Conservation (phyloP, 2,888 invertebrate genomes). For the Nomada goodeniana region DNA sequence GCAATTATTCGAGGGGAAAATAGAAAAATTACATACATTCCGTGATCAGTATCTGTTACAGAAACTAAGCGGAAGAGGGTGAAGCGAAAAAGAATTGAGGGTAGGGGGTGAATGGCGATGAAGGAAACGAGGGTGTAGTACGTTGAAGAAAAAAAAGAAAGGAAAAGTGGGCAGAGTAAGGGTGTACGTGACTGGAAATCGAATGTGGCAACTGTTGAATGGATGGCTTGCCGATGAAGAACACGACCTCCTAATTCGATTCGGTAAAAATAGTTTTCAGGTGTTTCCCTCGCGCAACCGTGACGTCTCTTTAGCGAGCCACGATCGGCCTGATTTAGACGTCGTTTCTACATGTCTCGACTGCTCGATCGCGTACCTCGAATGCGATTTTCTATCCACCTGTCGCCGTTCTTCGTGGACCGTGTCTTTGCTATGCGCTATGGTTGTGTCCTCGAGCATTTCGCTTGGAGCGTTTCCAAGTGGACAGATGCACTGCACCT, state of each 20-base stretch:
- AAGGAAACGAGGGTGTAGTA: slow-evolving; percentile 22
- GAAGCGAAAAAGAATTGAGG: background rate
- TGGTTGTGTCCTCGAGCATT: background rate
- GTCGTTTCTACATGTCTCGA: slow-evolving; percentile 35
- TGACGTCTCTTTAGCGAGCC: slow-evolving; percentile 51
- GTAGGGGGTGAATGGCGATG: background rate
- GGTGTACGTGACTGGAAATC: slow-evolving; percentile 76
- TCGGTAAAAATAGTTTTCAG: slow-evolving; percentile 74
- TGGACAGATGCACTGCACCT: background rate
- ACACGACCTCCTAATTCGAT: slow-evolving; percentile 79
- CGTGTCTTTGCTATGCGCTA: background rate
- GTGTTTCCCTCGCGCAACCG: slow-evolving; percentile 47
- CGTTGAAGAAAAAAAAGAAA: slow-evolving; percentile 9
- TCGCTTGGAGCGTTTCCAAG: slow-evolving; percentile 8
- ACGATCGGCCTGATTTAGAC: slow-evolving; percentile 38
- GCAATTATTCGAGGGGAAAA: background rate
- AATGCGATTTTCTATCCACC: slow-evolving; percentile 35
- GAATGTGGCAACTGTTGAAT: slow-evolving; percentile 78
- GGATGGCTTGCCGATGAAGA: slow-evolving; percentile 75
- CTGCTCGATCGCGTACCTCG: slow-evolving; percentile 18
- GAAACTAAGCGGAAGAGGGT: slow-evolving; percentile 2
- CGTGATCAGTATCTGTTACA: background rate
- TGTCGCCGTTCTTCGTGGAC: slow-evolving; percentile 33
- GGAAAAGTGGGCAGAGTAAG: slow-evolving; percentile 15
- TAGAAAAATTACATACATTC: slow-evolving; percentile 6